Percentiles rank a stretch among this genome's conserved stretches.
Evolutionary conservation across 2,888 invertebrate genomes (phyloP).

Genomic region (Lasioglossum lativentre): DNA sequence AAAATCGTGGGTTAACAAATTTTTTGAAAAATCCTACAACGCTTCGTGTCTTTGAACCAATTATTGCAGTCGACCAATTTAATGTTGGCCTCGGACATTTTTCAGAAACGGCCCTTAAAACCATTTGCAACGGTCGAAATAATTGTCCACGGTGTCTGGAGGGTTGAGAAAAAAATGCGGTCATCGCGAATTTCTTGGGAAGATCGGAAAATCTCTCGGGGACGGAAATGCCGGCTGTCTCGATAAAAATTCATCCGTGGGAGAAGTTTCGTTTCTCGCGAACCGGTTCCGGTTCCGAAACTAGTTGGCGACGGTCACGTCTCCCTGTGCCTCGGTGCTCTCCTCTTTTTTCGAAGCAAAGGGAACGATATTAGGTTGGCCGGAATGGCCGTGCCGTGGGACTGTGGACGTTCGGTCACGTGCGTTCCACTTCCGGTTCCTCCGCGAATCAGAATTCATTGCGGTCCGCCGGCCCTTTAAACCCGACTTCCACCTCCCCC

Average conservation of each 20-base stretch:
- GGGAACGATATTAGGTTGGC: neutral
- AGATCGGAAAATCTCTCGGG: neutral
- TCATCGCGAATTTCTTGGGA: neutral
- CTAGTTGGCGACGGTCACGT: neutral
- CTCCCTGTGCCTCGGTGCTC: neutral
- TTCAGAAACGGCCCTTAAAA: too few relatives aligned
- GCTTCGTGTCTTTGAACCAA: too few relatives aligned
- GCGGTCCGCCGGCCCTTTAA: neutral
- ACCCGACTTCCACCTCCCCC: too few relatives aligned
- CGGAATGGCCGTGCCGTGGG: neutral
- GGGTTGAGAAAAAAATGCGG: neutral
- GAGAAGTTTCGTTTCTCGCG: neutral
- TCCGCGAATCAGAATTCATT: constrained; percentile 15
- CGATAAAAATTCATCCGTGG: neutral
- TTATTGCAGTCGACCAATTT: too few relatives aligned
- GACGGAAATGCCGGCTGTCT: neutral
- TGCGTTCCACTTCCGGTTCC: constrained; percentile 21
- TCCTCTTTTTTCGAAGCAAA: neutral
- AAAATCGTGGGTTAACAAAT: too few relatives aligned
- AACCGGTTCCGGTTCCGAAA: neutral
- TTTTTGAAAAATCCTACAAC: too few relatives aligned
- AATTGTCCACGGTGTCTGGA: neutral
- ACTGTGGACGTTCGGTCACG: constrained; percentile 4
- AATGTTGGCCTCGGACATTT: too few relatives aligned
- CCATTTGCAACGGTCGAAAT: too few relatives aligned